These are phyloP conservation scores for Mionectes macconnelli DNA, from an alignment of 2,113 vertebrate species.

Conservation along the genomic window DNA sequence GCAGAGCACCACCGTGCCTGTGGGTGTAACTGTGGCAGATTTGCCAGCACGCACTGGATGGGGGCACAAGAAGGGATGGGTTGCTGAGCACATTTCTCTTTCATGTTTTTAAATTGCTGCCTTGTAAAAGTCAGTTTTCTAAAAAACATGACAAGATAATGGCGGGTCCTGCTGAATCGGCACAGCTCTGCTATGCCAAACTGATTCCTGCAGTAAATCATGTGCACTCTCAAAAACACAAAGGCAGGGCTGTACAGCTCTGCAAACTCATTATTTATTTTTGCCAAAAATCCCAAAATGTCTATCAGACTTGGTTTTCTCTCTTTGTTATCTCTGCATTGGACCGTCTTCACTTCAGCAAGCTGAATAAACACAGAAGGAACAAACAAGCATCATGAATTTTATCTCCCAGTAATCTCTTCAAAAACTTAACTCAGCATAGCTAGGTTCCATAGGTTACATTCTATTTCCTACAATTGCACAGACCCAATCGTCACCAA, in stretches of 20 bases:
- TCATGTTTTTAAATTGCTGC: slow-evolving; percentile 35
- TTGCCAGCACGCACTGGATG: background rate
- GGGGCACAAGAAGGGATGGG: background rate
- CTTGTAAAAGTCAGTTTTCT: slow-evolving; percentile 40
- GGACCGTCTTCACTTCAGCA: background rate
- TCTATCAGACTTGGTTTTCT: background rate
- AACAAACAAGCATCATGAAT: background rate
- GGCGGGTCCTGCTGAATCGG: slow-evolving; percentile 27
- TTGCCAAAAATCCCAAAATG: background rate
- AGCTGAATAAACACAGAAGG: background rate
- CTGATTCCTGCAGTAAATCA: slow-evolving; percentile 38
- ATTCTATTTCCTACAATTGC: background rate
- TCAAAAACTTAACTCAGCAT: background rate
- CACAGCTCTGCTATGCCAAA: background rate
- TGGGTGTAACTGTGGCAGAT: background rate
- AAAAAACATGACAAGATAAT: slow-evolving; percentile 49
- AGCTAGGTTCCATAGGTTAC: background rate
- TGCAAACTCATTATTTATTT: background rate
- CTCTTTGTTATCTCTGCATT: background rate
- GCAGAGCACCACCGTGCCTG: fast-evolving
- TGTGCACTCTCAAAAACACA: background rate
- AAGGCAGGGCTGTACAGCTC: background rate
- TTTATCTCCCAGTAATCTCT: background rate
- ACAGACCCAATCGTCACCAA: background rate
- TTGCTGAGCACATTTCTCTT: slow-evolving; percentile 32